Conservation (phyloP, 2,113 vertebrate species). For the Abramis brama region DNA sequence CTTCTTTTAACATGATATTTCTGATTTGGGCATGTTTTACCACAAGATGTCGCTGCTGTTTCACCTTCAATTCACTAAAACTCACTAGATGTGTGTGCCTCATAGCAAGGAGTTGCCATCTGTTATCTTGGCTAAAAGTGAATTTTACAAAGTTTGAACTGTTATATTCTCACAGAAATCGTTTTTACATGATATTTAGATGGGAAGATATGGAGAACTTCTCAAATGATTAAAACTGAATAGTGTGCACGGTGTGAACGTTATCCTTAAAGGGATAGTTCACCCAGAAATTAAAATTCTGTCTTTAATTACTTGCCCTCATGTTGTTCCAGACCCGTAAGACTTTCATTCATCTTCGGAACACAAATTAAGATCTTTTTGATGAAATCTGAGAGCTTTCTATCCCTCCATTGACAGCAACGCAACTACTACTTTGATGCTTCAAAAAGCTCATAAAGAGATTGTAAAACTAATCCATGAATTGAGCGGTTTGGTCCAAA, state of each 20-base stretch:
- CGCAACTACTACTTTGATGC: no score
- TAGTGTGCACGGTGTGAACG: neutral
- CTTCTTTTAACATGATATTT: neutral
- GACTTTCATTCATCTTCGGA: no score
- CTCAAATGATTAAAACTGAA: neutral
- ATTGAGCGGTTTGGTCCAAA: neutral
- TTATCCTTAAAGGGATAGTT: neutral
- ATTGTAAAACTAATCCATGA: neutral
- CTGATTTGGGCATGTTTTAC: neutral
- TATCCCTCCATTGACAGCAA: no score
- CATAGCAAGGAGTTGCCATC: neutral
- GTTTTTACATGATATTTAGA: neutral
- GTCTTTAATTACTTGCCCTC: no score
- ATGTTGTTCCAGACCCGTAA: no score
- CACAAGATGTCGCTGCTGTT: conserved; percentile 39
- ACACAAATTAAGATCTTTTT: no score
- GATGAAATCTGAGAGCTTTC: no score
- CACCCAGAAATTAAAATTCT: no score
- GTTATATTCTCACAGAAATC: neutral
- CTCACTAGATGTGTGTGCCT: neutral
- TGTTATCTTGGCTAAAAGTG: neutral
- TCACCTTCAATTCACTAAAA: neutral
- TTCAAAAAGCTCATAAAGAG: no score
- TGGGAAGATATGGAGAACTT: neutral
- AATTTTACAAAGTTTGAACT: neutral